Evolutionary conservation across 2,113 vertebrate species (phyloP).

Genomic region (Takifugu bimaculatus): DNA sequence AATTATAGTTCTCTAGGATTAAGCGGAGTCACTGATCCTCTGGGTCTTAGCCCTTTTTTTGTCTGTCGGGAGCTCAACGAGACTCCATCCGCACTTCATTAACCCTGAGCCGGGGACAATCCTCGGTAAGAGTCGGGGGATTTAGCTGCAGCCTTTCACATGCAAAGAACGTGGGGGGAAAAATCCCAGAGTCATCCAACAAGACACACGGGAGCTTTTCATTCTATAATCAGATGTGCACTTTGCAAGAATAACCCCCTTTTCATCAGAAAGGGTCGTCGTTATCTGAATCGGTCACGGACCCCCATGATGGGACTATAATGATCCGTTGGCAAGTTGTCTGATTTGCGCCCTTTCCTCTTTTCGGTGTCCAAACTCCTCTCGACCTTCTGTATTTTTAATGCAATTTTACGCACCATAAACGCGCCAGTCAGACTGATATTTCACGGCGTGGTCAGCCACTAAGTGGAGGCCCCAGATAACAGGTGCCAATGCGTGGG

Average conservation of each 20-base stretch:
- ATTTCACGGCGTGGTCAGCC: constrained; percentile 56
- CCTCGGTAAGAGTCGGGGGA: constrained; percentile 78
- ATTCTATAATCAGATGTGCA: constrained; percentile 81
- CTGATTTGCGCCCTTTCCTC: constrained; percentile 3
- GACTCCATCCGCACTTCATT: constrained; percentile 98
- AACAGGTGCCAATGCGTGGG: constrained; percentile 74
- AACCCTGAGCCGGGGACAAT: constrained; percentile 90
- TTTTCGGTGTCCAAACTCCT: constrained; percentile 26
- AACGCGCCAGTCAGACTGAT: constrained; percentile 62
- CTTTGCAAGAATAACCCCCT: constrained; percentile 77
- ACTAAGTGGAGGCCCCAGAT: constrained; percentile 45
- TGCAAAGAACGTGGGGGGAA: constrained; percentile 75
- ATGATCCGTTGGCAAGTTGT: constrained; percentile 56
- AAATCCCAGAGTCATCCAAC: constrained; percentile 69
- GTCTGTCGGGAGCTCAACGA: constrained; percentile 88
- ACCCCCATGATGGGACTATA: constrained; percentile 63
- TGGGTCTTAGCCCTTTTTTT: constrained; percentile 86
- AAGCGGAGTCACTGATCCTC: constrained; percentile 97
- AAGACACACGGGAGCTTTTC: constrained; percentile 65
- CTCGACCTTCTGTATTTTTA: constrained; percentile 56
- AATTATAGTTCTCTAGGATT: constrained; percentile 89
- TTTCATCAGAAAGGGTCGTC: constrained; percentile 45
- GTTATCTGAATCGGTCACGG: constrained; percentile 73
- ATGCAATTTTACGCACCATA: constrained; percentile 65
- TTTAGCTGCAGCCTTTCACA: constrained; percentile 90